Evolutionary conservation across 2,113 vertebrate species (phyloP).

Genomic region (Mustelus asterias): DNA sequence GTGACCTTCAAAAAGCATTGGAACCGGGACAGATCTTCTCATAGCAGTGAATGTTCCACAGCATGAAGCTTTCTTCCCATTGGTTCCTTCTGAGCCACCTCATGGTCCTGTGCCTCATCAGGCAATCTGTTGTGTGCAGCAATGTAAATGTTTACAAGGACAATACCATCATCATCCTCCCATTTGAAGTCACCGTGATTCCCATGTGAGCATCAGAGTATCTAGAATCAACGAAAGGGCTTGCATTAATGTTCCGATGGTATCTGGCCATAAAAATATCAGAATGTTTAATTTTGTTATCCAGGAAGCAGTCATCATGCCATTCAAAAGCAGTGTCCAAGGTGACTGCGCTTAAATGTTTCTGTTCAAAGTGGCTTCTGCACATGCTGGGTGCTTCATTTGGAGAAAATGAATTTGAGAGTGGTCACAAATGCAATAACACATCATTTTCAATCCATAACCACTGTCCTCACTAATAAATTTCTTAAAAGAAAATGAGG

Average conservation of each 20-base stretch:
- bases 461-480: not conserved
- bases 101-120: not conserved
- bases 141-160: not conserved
- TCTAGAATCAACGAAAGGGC: not conserved
- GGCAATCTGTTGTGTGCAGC: slow-evolving; percentile 2
- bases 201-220: not conserved
- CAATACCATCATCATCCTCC: not conserved
- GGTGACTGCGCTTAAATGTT: not conserved
- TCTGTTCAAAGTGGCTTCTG: not conserved
- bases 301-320: not conserved
- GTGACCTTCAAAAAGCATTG: slow-evolving; percentile 24
- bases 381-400: too few relatives aligned
- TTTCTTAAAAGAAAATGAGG: not conserved
- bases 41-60: not conserved
- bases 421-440: not conserved
- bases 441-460: not conserved
- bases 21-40: not conserved
- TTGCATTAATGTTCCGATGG: not conserved
- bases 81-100: slow-evolving; percentile 5
- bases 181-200: not conserved
- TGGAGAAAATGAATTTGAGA: not conserved
- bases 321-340: not conserved
- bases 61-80: not conserved
- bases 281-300: not conserved
- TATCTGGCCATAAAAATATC: not conserved